Evolutionary conservation across 1,140 invertebrate species (phyloP), one percentile per base, ranked within the genome.

Genomic region (Hyphantria cunea): DNA sequence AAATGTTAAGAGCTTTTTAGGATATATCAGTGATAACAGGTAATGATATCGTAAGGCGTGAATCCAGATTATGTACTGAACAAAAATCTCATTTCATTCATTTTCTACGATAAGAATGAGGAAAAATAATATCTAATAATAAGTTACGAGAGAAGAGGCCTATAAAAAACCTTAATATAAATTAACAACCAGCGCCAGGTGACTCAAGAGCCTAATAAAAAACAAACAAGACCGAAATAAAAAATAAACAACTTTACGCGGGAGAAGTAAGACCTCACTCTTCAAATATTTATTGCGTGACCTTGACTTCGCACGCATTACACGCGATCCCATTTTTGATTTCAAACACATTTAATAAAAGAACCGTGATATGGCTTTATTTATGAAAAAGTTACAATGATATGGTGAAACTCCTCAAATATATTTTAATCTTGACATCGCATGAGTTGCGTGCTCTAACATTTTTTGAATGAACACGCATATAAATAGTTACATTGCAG

Each of bases 141-240:
- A 25, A 25, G 1, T 25, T 5, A 25, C 17, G 7, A n/a, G n/a
- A 12, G 2, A 44, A 12, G 13, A 44, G 15, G 42, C n/a, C 25
- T 49, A 49, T 37, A 49, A 58, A 37, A 58, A 33, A 49, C 55
- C 55, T 48, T 49, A 58, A 58, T 58, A 32, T 41, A 49, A 58
- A 58, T 48, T 49, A 37, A 39, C 55, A 58, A 33, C 15, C 34
- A 32, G 32, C 45, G 55, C 32, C 45, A 14, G 34, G 55, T 58
- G 17, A 49, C 48, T 49, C 45, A 58, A 14, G 48, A 58, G 34
- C 45, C 15, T 58, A 55, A 58, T 58, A 58, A 58, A 58, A 49
- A 48, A 58, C 17, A 58, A 58, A 58, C 55, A 58, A 37, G 15
- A 32, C 31, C 25, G 41, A 56, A 56, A 56, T 56, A 56, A 47